Conservation (phyloP, 2,888 invertebrate species). For the Lepidonotus clava region DNA sequence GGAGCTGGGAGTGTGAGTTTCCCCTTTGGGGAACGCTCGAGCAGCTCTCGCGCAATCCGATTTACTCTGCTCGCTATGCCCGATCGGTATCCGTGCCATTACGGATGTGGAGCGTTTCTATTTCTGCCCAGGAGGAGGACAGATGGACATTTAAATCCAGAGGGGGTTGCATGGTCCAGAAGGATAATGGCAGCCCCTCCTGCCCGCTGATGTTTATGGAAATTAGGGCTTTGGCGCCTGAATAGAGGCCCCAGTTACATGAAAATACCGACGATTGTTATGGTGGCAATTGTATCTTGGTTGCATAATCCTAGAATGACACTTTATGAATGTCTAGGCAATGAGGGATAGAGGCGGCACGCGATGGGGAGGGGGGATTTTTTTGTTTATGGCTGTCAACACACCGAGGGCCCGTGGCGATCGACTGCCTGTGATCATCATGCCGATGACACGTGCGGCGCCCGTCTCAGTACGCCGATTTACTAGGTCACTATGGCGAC, state of each 20-base stretch:
- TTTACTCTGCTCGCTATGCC: neutral
- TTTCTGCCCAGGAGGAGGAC: neutral
- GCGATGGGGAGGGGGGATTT: neutral
- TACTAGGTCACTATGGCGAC: neutral
- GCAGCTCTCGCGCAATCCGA: neutral
- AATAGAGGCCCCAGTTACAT: neutral
- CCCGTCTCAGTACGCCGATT: neutral
- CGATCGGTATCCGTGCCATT: neutral
- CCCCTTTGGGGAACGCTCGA: neutral
- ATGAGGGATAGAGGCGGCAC: neutral
- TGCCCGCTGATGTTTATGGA: neutral
- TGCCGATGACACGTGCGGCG: neutral
- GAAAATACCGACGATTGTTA: neutral
- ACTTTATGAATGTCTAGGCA: neutral
- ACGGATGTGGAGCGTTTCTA: neutral
- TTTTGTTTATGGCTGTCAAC: neutral
- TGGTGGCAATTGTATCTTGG: neutral
- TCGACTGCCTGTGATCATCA: neutral
- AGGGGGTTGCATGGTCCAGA: too few relatives aligned
- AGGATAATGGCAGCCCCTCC: too few relatives aligned
- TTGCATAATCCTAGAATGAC: conserved; percentile 3
- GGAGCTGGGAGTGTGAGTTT: neutral
- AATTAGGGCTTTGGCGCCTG: neutral
- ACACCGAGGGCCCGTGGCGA: neutral
- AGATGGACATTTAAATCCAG: too few relatives aligned